Base-by-base conservation (phyloP, 2,888 invertebrate genomes). In the Entomobrya proxima region DNA sequence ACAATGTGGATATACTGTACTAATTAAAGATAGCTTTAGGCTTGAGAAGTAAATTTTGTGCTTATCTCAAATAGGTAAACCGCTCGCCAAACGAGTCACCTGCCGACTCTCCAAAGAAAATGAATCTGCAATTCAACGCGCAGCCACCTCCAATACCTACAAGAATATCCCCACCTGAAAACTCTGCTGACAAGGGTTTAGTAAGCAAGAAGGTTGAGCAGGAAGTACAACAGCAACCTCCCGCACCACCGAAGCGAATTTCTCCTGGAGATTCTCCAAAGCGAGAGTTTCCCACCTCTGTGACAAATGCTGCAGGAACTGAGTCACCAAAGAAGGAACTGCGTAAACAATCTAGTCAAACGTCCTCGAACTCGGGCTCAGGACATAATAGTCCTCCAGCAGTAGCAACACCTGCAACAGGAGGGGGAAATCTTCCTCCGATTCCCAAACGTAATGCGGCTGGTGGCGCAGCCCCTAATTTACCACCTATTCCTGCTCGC, bases 391-490 rank as follows among this genome's bases (percentile, higher is more conserved):
- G 76, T 64, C 85, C 88, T 24, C 64, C 87, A 18, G 13, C 67
- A 13, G 30, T 27, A 7, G 18, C 15, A n/a, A n/a, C 88, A 24
- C 64, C 87, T 15, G 13, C 67, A 13, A 21, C 18, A 7, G 18
- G 9, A 27, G 76, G 77, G 3, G 77, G 58, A 7, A 87, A 88
- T 61, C 47, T 90, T 32, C 90, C 90, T 77, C 89, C 89, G 13
- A 76, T 90, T 40, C 90, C 90, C 35, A 86, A 88, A 9, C 50
- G 90, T 50, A 87, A 89, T 24, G 79, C 47, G 15, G 85, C 86
- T 89, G 93, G 93, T 0, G 93, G 93, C 50, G 94, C 94, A 40
- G 93, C 72, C 18, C 30, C 75, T 44, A 87, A 85, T 58, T 30
- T 88, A 13, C 89, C 89, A 11, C 89, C 89, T 15, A 76, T 89